A percentile compares a stretch with the other conserved stretches of the same genome.
Conservation (phyloP, 2,797 vertebrate genomes). For the Anguilla pacifica region DNA sequence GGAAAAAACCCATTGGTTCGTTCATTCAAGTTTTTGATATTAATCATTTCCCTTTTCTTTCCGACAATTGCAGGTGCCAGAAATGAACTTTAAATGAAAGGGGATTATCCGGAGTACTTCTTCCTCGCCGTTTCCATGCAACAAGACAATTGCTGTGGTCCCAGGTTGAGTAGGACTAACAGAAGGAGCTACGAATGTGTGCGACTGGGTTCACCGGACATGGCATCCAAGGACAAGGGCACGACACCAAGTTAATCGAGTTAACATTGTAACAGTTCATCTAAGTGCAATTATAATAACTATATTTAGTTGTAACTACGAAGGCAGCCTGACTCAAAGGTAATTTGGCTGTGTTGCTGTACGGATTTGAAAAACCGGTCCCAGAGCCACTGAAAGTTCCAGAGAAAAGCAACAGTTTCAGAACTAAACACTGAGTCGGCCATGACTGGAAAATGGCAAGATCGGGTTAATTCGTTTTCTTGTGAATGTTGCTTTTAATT, state of each 20-base stretch:
- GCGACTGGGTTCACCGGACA: conserved; percentile 31
- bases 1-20: not conserved
- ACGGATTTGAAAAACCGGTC: conserved; percentile 38
- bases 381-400: not conserved
- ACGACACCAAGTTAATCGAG: conserved; percentile 56
- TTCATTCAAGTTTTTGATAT: conserved; percentile 42
- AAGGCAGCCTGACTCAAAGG: not conserved
- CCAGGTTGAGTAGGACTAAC: conserved; percentile 33
- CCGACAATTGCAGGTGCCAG: conserved; percentile 58
- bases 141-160: conserved; percentile 37
- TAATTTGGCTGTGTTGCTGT: conserved; percentile 25
- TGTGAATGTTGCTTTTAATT: conserved; percentile 27
- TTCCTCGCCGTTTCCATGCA: conserved; percentile 48
- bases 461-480: not conserved
- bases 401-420: not conserved
- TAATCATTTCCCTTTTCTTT: conserved; percentile 50
- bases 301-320: conserved; percentile 35
- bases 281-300: conserved; percentile 80
- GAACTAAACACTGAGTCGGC: not conserved
- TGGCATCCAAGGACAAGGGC: conserved; percentile 28
- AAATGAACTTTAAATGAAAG: conserved; percentile 41
- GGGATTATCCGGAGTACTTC: conserved; percentile 43
- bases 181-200: conserved; percentile 10
- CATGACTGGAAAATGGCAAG: not conserved
- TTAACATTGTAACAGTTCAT: conserved; percentile 56